These are phyloP conservation scores for Dascyllus trimaculatus DNA, from an alignment of 2,113 vertebrate genomes.

Conservation along the genomic window DNA sequence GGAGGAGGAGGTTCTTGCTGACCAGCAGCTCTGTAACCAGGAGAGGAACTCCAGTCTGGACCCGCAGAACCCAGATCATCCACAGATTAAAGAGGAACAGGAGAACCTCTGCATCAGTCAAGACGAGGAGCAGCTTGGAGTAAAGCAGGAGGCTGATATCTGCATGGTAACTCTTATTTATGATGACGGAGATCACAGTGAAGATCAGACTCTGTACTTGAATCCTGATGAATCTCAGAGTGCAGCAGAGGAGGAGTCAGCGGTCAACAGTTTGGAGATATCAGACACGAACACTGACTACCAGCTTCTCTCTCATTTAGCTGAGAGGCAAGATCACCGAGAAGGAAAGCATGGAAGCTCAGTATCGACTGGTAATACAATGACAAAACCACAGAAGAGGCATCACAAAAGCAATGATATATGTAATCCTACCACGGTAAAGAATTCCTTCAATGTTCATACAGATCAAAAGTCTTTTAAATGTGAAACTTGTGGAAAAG, in stretches of 20 bases:
- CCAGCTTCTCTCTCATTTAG: background rate
- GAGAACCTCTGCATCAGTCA: constrained; percentile 23
- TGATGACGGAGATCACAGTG: background rate
- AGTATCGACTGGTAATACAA: background rate
- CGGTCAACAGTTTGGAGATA: too few relatives aligned
- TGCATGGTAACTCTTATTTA: background rate
- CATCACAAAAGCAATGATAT: background rate
- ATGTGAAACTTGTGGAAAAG: constrained; percentile 33
- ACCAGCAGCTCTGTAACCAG: constrained; percentile 18
- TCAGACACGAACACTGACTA: background rate
- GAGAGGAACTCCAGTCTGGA: background rate
- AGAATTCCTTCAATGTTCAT: background rate
- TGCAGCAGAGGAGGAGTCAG: background rate
- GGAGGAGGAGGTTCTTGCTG: background rate
- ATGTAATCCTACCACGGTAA: background rate
- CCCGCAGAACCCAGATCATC: background rate
- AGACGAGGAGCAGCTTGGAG: background rate
- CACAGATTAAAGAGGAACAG: constrained; percentile 35
- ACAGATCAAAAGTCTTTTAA: constrained; percentile 5
- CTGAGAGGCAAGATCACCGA: background rate
- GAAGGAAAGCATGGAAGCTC: background rate
- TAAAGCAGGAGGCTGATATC: constrained; percentile 9
- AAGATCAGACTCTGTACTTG: background rate
- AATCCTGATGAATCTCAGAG: background rate
- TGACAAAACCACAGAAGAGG: background rate